Evolutionary conservation across 1,140 invertebrate genomes (phyloP).

Genomic region (Heterodera schachtii): DNA sequence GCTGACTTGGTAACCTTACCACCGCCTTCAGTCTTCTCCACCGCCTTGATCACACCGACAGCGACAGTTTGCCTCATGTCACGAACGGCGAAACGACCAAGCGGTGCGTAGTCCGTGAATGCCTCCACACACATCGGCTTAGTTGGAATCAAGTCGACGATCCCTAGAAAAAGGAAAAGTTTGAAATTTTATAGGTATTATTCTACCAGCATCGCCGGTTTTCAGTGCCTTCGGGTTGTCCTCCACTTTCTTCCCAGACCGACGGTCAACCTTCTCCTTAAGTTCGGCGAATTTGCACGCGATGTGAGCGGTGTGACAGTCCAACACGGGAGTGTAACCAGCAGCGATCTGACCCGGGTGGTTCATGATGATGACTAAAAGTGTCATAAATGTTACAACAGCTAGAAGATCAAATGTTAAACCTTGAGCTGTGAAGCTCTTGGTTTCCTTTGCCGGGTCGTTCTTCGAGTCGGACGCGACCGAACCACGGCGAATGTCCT

Average conservation of each 20-base stretch:
- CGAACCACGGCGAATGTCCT: constrained; percentile 92
- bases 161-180: constrained; percentile 13
- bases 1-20: constrained; percentile 51
- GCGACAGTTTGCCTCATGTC: constrained; percentile 99
- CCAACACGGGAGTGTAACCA: constrained; percentile 93
- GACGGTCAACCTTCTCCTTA: constrained; percentile 94
- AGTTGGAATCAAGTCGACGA: constrained; percentile 81
- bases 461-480: constrained; percentile 96
- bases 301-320: constrained; percentile 92
- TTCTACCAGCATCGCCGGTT: constrained; percentile 90
- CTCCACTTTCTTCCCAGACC: constrained; percentile 77
- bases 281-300: constrained; percentile 69
- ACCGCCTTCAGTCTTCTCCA: constrained; percentile 48
- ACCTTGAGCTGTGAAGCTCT: constrained; percentile 87
- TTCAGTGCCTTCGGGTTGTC: constrained; percentile 78
- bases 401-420: neutral
- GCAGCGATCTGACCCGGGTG: constrained; percentile 95
- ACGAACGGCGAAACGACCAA: constrained; percentile 96
- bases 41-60: constrained; percentile 88
- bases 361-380: constrained; percentile 84
- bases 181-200: neutral
- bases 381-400: neutral
- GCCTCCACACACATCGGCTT: constrained; percentile 97
- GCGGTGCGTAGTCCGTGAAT: constrained; percentile 93
- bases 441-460: constrained; percentile 85